Percentiles rank a stretch among this genome's conserved stretches.
Evolutionary conservation across 2,888 invertebrate species (phyloP).

Genomic region (Amiota communis): DNA sequence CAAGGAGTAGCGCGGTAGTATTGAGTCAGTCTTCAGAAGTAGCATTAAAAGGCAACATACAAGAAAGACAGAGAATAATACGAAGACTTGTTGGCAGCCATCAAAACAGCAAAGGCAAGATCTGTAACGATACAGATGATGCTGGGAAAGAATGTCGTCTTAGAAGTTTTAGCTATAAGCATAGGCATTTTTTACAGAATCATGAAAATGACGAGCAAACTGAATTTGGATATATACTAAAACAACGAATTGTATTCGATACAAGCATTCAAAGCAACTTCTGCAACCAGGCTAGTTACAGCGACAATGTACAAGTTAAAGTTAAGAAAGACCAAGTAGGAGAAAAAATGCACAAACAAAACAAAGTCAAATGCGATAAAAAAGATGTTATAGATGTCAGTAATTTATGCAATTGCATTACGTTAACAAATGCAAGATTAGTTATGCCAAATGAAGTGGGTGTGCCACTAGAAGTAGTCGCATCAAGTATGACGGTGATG

Average conservation of each 20-base stretch:
- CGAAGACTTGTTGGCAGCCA: constrained; percentile 20
- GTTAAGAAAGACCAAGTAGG: background rate
- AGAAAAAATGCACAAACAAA: background rate
- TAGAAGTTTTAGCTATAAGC: constrained; percentile 35
- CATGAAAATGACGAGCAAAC: constrained; percentile 1
- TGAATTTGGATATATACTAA: background rate
- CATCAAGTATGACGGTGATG: constrained; percentile 8
- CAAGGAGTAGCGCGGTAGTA: constrained; percentile 33
- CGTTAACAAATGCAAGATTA: constrained; percentile 53
- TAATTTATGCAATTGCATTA: constrained; percentile 34
- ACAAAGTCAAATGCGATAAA: background rate
- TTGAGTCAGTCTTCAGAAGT: constrained; percentile 32
- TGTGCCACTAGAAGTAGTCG: constrained; percentile 39
- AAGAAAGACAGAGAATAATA: constrained; percentile 28
- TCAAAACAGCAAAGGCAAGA: background rate
- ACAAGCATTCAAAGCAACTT: constrained; percentile 41
- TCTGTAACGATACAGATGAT: background rate
- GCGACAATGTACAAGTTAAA: background rate
- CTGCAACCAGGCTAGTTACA: constrained; percentile 3
- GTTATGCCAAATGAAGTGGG: constrained; percentile 60
- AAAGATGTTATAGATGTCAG: constrained; percentile 20
- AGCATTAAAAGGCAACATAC: constrained; percentile 1
- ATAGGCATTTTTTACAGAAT: constrained; percentile 51
- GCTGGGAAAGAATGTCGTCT: constrained; percentile 6
- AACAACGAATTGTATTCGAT: constrained; percentile 29